phyloP scores from a whole-genome alignment of 2,797 vertebrate species.

The Oryzias sinensis region DNA sequence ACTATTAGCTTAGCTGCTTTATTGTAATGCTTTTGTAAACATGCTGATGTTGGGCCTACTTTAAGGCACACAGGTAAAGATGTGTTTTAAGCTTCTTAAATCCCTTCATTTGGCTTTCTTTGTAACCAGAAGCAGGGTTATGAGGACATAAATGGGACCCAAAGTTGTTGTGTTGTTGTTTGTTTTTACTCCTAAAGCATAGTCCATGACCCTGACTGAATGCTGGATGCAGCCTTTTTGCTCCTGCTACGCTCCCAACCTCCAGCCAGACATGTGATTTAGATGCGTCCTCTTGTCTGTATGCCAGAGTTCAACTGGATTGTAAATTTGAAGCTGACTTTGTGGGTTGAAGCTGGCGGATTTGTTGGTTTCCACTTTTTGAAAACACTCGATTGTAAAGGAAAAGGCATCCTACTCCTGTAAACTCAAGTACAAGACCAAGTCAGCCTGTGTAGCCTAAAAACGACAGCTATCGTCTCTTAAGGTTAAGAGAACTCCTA shows the following conservation, averaged over 20 bases:
- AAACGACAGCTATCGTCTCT: too few species aligned
- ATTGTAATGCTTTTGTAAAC: background rate
- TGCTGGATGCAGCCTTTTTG: constrained; percentile 8
- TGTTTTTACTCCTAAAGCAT: background rate
- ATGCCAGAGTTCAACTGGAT: constrained; percentile 52
- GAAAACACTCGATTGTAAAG: constrained; percentile 12
- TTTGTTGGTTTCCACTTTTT: constrained; percentile 11
- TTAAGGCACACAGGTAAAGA: background rate
- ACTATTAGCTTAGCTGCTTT: constrained; percentile 7
- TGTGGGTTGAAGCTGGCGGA: constrained; percentile 22
- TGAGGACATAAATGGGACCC: too few species aligned
- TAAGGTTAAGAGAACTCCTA: too few species aligned
- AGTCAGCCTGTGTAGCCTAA: too few species aligned
- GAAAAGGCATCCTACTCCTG: constrained; percentile 22
- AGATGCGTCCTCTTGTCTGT: constrained; percentile 31
- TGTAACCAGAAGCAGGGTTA: background rate
- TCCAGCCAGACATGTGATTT: constrained; percentile 39
- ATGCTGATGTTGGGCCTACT: background rate
- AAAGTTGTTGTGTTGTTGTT: too few species aligned
- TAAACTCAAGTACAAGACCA: constrained; percentile 11
- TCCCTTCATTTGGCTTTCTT: background rate
- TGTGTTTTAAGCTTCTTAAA: background rate
- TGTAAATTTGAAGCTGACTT: constrained; percentile 19
- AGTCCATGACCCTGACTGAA: constrained; percentile 1
- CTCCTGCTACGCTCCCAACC: constrained; percentile 25